Evolutionary conservation across 2,113 vertebrate species (phyloP), one percentile per base, ranked within the genome.

Genomic region (Mesitornis unicolor): DNA sequence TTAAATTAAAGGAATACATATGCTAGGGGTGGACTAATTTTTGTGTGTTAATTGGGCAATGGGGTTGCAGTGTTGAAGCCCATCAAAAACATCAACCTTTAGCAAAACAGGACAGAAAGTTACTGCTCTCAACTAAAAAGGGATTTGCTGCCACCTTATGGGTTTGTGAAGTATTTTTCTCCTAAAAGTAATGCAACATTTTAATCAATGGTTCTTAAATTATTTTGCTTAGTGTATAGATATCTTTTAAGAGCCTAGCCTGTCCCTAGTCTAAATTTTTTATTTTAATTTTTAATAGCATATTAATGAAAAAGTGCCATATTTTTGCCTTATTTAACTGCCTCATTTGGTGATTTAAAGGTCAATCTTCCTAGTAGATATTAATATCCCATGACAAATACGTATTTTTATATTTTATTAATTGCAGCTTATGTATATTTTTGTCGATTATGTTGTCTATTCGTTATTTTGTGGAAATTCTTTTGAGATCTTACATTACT

Each of bases 111-210:
- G 29, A 16, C 25, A 12, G 51, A 74, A 50, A 16, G 31, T 40
- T 70, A n/a, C 20, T 0, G 2, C 15, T 40, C 26, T 82, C 67
- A 25, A 9, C 76, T 95, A 53, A 57, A 87, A 84, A 95, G 98
- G 91, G 21, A 38, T 97, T 97, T 98, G 97, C 98, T 98, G 98
- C 98, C 98, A 98, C 89, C 98, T 96, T 77, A 76, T 97, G 98
- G 98, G 61, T 6, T 83, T 73, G 2, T 38, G 59, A 63, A 76
- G 60, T 90, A 97, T 80, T 96, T 92, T 73, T 87, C 28, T 84
- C 57, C 51, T 65, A 38, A 26, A 50, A 77, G 24, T 26, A 51
- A 33, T 12, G 16, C 13, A 64, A 60, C 51, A 9, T 5, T 48
- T 24, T 35, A 36, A 13, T 5, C 6, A 73, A 38, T 33, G 64